These are phyloP conservation scores for Papilio machaon DNA, from an alignment of 1,140 invertebrate species.

Conservation along the genomic window DNA sequence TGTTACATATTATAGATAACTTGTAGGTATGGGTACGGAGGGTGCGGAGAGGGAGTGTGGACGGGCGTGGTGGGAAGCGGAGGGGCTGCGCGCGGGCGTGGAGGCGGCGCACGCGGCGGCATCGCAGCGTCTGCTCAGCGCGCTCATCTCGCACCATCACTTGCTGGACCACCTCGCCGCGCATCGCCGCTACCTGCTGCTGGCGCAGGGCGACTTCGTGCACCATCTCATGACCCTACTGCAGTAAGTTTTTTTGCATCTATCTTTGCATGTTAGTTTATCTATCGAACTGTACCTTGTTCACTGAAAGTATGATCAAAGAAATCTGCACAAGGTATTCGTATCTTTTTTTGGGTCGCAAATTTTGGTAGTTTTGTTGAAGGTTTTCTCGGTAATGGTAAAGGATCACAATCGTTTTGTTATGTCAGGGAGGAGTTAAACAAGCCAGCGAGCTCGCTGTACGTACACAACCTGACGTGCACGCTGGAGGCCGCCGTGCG, in stretches of 20 bases:
- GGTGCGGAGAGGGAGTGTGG: no score
- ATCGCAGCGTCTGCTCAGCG: constrained; percentile 92
- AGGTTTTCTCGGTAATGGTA: background rate
- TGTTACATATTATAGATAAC: background rate
- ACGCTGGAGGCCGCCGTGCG: constrained; percentile 96
- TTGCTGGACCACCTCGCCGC: constrained; percentile 95
- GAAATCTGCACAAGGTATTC: no score
- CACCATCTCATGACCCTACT: constrained; percentile 95
- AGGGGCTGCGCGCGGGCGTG: constrained; percentile 90
- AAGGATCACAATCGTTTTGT: background rate
- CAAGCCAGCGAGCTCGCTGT: constrained; percentile 93
- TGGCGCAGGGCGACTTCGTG: constrained; percentile 98
- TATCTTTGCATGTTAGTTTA: no score
- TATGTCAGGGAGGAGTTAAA: constrained; percentile 90
- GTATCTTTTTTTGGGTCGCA: no score
- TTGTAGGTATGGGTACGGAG: background rate
- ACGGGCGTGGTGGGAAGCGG: constrained; percentile 84
- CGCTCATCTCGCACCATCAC: constrained; percentile 93
- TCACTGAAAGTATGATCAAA: no score
- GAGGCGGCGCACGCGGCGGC: constrained; percentile 93
- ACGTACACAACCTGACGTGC: constrained; percentile 93
- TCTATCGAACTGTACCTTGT: no score
- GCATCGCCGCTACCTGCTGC: constrained; percentile 93
- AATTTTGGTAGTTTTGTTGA: constrained; percentile 19
- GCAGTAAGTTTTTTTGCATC: constrained; percentile 84